Evolutionary conservation across 2,888 invertebrate genomes (phyloP).

Genomic region (Sicus ferrugineus): DNA sequence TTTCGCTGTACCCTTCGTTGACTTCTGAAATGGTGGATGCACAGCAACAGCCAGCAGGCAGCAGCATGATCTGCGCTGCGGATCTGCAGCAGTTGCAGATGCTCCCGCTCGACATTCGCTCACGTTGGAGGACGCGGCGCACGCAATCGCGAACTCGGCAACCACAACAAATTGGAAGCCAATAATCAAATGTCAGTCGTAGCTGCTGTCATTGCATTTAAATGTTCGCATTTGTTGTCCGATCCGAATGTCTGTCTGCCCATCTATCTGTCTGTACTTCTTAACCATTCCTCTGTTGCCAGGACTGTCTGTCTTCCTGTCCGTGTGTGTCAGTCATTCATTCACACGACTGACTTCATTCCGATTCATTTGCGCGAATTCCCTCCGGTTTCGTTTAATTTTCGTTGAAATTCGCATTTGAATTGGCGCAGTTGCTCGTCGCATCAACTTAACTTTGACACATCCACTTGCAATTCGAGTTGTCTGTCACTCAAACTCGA

Average conservation of each 20-base stretch:
- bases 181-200: conserved; percentile 64
- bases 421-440: conserved; percentile 41
- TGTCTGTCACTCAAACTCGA: too few relatives aligned
- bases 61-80: conserved; percentile 13
- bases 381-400: conserved; percentile 37
- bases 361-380: conserved; percentile 18
- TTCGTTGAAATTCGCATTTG: conserved; percentile 47
- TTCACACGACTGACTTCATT: conserved; percentile 38
- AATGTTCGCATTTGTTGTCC: conserved; percentile 37
- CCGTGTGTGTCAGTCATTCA: conserved; percentile 37
- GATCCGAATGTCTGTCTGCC: conserved; percentile 41
- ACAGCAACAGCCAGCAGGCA: background rate
- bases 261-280: background rate
- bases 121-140: conserved; percentile 15
- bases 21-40: conserved; percentile 32
- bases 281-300: conserved; percentile 14
- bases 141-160: conserved; percentile 39
- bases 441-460: conserved; percentile 35
- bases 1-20: conserved; percentile 31
- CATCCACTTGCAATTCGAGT: background rate
- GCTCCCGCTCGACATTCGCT: conserved; percentile 19
- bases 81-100: conserved; percentile 32
- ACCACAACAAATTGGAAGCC: conserved; percentile 60
- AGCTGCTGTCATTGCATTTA: conserved; percentile 34
- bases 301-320: conserved; percentile 39